Evolutionary conservation across 2,888 invertebrate species (phyloP), one percentile per base, ranked within the genome.

Genomic region (Mythimna pallens): DNA sequence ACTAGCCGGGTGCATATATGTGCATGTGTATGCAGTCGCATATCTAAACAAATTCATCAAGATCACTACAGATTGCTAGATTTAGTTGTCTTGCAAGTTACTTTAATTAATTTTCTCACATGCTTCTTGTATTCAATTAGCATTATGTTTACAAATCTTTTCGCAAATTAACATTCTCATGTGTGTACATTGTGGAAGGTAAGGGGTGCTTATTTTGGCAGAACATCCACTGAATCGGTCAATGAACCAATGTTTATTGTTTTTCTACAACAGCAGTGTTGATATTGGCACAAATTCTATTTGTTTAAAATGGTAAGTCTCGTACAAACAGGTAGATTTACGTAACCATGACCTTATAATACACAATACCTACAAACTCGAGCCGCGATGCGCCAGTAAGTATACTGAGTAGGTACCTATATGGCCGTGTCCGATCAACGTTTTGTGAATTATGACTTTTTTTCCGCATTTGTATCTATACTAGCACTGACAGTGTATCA

Each of bases 141-240:
- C 57, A 55, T 70, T 67, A 57, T 82, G 83, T 83, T 83, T 82
- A 83, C 73, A 78, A 65, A 79, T 80, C 70, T 80, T 86, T 85
- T 74, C 66, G 78, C 73, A 80, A 85, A 83, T 79, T 74, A 80
- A 86, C 80, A 85, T 82, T 82, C 81, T 83, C 77, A 80, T 83
- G 77, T 85, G 82, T 82, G 80, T 79, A 81, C 87, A 89, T 92
- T 92, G 91, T 90, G 90, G 87, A 91, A 91, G 92, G 92, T 91
- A 92, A 92, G 92, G 90, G 92, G 90, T 93, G 95, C 94, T 95
- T 95, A 89, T 91, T 93, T 95, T 95, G 95, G 95, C 95, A 95
- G 89, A 90, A 90, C 84, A 87, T 86, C 85, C 87, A 86, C 86
- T 90, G 88, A 89, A 91, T 89, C 92, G 95, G 95, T 92, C 94